A percentile compares a stretch with the other conserved stretches of the same genome.
Evolutionary conservation across 2,113 vertebrate species (phyloP).

Genomic region (Sander vitreus): DNA sequence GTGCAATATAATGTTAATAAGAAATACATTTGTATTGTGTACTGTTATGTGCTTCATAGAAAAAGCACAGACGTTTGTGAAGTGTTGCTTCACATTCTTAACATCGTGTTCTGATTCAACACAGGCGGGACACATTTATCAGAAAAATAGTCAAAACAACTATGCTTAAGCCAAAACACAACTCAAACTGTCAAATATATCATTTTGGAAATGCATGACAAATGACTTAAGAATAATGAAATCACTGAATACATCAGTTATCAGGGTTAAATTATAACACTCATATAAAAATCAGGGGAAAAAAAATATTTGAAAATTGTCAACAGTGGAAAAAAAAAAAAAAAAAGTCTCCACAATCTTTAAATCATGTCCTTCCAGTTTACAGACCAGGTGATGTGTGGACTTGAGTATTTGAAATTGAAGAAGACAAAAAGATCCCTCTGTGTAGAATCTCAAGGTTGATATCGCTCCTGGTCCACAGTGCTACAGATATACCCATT

Average conservation of each 20-base stretch:
- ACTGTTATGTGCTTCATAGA: slow-evolving; percentile 54
- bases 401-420: slow-evolving; percentile 70
- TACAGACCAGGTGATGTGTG: slow-evolving; percentile 85
- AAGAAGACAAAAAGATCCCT: slow-evolving; percentile 45
- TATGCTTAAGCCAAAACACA: slow-evolving; percentile 44
- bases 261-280: slow-evolving; percentile 61
- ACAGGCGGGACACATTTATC: slow-evolving; percentile 36
- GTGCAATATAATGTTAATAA: slow-evolving; percentile 50
- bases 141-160: slow-evolving; percentile 25
- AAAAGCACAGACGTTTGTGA: slow-evolving; percentile 42
- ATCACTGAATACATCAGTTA: slow-evolving; percentile 44
- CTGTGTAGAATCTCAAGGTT: slow-evolving; percentile 47
- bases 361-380: slow-evolving; percentile 93
- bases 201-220: slow-evolving; percentile 50
- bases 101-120: slow-evolving; percentile 33
- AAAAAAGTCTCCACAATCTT: slow-evolving; percentile 73
- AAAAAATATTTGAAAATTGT: slow-evolving; percentile 61
- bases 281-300: slow-evolving; percentile 51
- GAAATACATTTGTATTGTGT: slow-evolving; percentile 38
- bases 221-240: slow-evolving; percentile 32
- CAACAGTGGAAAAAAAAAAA: slow-evolving; percentile 71
- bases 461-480: slow-evolving; percentile 70
- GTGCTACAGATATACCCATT: slow-evolving; percentile 89
- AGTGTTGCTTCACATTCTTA: slow-evolving; percentile 37
- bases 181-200: slow-evolving; percentile 42